phyloP scores from a whole-genome alignment of 2,113 vertebrate genomes.

The Todiramphus chloris region DNA sequence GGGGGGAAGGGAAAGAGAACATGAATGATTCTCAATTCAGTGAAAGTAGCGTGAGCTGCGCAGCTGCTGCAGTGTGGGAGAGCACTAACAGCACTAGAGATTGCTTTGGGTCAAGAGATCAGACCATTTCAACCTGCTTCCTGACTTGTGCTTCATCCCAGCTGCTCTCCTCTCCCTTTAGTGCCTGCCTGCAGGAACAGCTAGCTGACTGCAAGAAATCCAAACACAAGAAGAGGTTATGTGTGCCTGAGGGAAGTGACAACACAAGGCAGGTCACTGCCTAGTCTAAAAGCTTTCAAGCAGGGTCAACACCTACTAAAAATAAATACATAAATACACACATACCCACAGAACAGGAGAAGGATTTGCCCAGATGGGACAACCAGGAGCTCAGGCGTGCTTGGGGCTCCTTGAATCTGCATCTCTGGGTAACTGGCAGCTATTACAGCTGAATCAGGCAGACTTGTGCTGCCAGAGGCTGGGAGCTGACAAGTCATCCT shows the following conservation, averaged over 20 bases:
- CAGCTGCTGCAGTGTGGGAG: not conserved
- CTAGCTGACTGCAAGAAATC: conserved; percentile 26
- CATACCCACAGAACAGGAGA: not conserved
- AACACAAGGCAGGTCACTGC: not conserved
- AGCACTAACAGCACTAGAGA: not conserved
- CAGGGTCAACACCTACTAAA: not conserved
- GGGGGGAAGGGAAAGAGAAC: not conserved
- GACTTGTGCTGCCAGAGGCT: not conserved
- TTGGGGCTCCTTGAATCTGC: not conserved
- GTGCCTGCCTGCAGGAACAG: conserved; percentile 9
- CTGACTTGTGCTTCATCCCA: conserved; percentile 9
- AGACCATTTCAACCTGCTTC: conserved; percentile 7
- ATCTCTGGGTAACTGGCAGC: not conserved
- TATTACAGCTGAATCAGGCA: not conserved
- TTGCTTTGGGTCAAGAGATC: conserved; percentile 7
- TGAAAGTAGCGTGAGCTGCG: not conserved
- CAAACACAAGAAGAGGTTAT: not conserved
- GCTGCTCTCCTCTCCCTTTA: not conserved
- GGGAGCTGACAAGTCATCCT: not conserved
- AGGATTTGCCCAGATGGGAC: not conserved
- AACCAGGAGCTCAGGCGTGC: not conserved
- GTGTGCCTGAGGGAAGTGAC: not conserved
- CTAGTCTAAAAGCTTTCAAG: not conserved
- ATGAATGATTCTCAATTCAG: not conserved
- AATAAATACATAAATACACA: not conserved